Evolutionary conservation across 2,113 vertebrate species (phyloP).

Genomic region (Myrmophylax atrothorax): DNA sequence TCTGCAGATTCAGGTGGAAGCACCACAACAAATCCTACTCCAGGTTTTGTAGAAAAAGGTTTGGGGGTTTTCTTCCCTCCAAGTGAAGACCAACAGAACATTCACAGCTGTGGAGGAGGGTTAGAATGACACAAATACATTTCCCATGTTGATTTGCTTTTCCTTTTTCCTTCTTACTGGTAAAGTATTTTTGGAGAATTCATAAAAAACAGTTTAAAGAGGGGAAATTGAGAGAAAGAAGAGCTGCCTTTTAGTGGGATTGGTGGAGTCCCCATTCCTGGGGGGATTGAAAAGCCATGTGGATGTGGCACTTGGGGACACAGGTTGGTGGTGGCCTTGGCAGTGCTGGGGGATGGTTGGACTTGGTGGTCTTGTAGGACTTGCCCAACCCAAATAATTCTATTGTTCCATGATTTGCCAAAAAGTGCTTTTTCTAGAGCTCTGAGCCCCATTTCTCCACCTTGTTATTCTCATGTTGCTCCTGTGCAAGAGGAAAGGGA

Average conservation of each 20-base stretch:
- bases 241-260: not conserved
- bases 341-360: not conserved
- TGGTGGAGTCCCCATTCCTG: fast-evolving
- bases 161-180: not conserved
- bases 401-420: not conserved
- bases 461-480: fast-evolving
- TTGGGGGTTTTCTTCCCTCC: not conserved
- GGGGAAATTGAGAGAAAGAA: not conserved
- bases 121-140: not conserved
- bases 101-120: not conserved
- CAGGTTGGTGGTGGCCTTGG: not conserved
- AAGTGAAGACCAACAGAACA: not conserved
- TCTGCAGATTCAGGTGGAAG: not conserved
- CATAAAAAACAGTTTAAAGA: not conserved
- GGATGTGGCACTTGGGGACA: not conserved
- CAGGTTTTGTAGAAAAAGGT: not conserved
- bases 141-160: not conserved
- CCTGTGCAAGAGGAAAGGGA: not conserved
- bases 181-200: not conserved
- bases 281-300: not conserved
- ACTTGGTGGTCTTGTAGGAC: fast-evolving
- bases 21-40: not conserved
- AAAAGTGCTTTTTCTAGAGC: not conserved
- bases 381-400: not conserved
- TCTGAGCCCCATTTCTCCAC: fast-evolving